Evolutionary conservation across 2,113 vertebrate genomes (phyloP), one percentile per base, ranked within the genome.

Genomic region (Gymnobelideus leadbeateri): DNA sequence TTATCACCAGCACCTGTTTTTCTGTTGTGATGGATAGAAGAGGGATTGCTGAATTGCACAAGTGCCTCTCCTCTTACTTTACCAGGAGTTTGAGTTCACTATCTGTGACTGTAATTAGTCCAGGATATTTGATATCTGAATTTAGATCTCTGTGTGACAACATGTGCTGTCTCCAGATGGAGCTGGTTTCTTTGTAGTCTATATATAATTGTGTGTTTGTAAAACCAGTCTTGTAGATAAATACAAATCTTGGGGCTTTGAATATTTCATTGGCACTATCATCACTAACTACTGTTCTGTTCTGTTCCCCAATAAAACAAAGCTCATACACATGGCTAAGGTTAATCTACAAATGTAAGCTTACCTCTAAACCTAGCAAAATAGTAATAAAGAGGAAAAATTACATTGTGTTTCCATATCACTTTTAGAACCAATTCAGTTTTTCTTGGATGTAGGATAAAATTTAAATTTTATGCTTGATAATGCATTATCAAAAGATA

Each of bases 341-440:
- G 2, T 26, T 95, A 96, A 95, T 5, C 46, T 51, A 51, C 84
- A 94, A 91, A 93, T 96, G 68, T 24, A 93, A 91, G 94, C 97
- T 97, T 91, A 43, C 51, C 46, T 28, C 43, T 95, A 89, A 91
- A 23, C 91, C 95, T 90, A 91, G 54, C 96, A 93, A 95, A 95
- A 92, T 49, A 93, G 53, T 91, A 93, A 10, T 96, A 89, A 90
- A 90, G 96, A 92, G 89, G 90, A 95, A 94, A 94, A 31, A 43
- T 24, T 5, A 77, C 43, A 52, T 93, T 96, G 94, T 96, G 53
- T 97, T 96, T 97, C 95, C 94, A 89, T 89, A 96, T 92, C 57
- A 53, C 91, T 95, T 95, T 95, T 96, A 95, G 92, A 95, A n/a
- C 43, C 92, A 94, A 47, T 94, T 52, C 50, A 93, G 1, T 96